phyloP scores from a whole-genome alignment of 1,140 invertebrate genomes.

The Euglossa dilemma region DNA sequence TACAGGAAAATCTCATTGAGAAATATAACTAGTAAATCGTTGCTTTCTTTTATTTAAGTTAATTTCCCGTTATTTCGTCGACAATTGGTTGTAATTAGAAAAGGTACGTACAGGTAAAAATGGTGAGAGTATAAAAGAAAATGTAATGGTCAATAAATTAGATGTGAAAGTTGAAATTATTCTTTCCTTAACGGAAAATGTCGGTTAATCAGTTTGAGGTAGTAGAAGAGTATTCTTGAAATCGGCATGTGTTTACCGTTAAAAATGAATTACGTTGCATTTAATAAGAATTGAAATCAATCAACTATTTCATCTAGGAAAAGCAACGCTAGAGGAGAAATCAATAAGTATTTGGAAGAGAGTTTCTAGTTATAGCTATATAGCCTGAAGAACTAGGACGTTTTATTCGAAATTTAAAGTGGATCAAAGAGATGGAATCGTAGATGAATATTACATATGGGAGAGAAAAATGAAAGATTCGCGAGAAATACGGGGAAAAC shows the following conservation, averaged over 20 bases:
- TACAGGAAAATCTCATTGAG: background rate
- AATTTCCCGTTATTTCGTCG: background rate
- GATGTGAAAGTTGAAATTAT: background rate
- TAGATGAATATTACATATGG: background rate
- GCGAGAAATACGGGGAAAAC: background rate
- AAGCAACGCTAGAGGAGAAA: constrained; percentile 10
- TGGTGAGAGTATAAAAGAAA: background rate
- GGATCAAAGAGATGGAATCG: constrained; percentile 7
- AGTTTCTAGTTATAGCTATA: constrained; percentile 12
- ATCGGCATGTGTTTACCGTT: too few relatives aligned
- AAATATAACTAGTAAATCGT: background rate
- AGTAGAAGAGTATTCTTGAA: too few relatives aligned
- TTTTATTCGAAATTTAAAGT: constrained; percentile 22
- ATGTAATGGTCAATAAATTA: background rate
- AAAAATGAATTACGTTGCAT: background rate
- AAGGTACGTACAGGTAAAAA: background rate
- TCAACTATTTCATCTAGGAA: background rate
- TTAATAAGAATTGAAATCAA: background rate
- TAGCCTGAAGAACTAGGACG: constrained; percentile 22
- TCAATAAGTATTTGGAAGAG: constrained; percentile 41
- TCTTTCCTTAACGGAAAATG: background rate
- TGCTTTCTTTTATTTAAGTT: constrained; percentile 1
- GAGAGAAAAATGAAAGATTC: background rate
- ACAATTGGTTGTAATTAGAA: background rate
- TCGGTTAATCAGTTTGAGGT: background rate